Evolutionary conservation across 2,888 invertebrate genomes (phyloP).

Genomic region (Apamea sordens): DNA sequence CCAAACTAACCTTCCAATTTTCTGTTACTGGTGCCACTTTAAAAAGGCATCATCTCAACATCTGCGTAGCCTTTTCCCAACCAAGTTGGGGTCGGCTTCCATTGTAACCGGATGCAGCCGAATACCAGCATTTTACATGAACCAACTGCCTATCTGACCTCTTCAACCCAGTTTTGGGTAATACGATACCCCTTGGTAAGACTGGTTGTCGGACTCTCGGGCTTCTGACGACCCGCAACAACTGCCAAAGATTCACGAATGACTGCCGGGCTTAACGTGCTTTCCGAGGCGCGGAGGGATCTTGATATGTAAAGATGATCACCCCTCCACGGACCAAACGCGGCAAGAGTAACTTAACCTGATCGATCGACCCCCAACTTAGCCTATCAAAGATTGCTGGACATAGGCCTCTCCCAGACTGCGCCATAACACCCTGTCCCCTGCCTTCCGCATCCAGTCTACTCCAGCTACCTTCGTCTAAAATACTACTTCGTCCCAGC

Average conservation of each 20-base stretch:
- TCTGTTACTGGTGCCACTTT: no score
- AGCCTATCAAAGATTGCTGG: no score
- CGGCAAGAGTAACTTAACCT: neutral
- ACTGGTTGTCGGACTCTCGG: neutral
- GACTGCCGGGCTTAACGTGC: neutral
- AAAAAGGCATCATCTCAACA: neutral
- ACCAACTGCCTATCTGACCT: neutral
- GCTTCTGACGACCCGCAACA: neutral
- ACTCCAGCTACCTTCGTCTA: no score
- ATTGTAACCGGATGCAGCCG: neutral
- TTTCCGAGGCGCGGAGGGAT: neutral
- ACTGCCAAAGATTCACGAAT: neutral
- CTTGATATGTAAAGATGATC: neutral
- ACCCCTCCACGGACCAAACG: neutral
- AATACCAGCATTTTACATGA: neutral
- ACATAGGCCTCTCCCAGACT: no score
- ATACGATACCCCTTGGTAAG: neutral
- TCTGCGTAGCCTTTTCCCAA: neutral
- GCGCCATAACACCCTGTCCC: no score
- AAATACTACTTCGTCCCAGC: no score
- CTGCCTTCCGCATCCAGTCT: no score
- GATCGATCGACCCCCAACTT: no score
- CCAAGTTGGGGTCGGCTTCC: neutral
- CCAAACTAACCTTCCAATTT: no score
- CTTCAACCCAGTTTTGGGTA: neutral